A percentile compares a stretch with the other conserved stretches of the same genome.
These are phyloP conservation scores for Bubalus kerabau DNA, from an alignment of 2,113 vertebrate genomes.

Conservation along the genomic window DNA sequence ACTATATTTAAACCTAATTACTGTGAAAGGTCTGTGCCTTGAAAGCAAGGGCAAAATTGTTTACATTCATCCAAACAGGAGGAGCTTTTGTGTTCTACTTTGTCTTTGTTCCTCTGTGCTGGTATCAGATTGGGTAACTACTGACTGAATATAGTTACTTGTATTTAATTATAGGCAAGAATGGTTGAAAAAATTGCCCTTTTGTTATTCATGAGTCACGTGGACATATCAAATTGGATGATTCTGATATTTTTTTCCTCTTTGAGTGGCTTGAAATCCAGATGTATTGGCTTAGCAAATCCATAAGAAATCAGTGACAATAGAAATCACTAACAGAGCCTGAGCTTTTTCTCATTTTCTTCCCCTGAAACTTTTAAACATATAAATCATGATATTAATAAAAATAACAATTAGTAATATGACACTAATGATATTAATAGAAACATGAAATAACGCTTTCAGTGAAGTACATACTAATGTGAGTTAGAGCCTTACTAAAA, in stretches of 20 bases:
- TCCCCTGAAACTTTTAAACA: neutral
- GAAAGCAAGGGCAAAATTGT: constrained; percentile 64
- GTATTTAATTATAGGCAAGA: constrained; percentile 40
- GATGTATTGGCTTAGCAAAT: neutral
- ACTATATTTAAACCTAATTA: constrained; percentile 75
- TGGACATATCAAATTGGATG: neutral
- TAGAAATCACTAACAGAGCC: neutral
- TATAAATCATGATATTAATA: neutral
- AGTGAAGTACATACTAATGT: neutral
- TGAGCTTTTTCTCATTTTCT: neutral
- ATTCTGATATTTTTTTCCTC: neutral
- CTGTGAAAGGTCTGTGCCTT: constrained; percentile 61
- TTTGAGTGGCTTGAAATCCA: constrained; percentile 7
- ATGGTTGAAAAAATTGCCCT: neutral
- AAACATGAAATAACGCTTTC: neutral
- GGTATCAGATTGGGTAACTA: constrained; percentile 14
- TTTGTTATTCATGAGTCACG: constrained; percentile 33
- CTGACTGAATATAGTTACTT: constrained; percentile 27
- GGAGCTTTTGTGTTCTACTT: constrained; percentile 17
- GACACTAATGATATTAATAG: neutral
- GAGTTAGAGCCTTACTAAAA: constrained; percentile 4
- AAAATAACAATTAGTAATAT: neutral
- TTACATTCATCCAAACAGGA: neutral
- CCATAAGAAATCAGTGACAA: neutral
- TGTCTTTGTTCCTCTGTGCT: neutral